A percentile compares a stretch with the other conserved stretches of the same genome.
These are phyloP conservation scores for Lindbergichthys nudifrons DNA, from an alignment of 2,797 vertebrate species.

Conservation along the genomic window DNA sequence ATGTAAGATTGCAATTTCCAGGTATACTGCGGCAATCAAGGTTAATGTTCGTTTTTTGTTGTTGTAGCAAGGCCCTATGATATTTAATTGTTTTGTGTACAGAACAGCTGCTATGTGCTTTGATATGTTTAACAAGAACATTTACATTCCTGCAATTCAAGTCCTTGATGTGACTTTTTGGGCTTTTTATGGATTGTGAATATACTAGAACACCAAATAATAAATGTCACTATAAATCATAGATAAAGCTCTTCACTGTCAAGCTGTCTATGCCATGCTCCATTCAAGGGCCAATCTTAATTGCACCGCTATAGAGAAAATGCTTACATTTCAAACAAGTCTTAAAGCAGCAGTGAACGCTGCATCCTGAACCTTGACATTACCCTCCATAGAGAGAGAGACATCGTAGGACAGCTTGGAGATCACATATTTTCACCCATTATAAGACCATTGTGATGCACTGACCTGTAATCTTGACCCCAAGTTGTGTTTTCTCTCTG, in stretches of 20 bases:
- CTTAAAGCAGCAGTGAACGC: constrained; percentile 29
- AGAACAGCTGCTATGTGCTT: neutral
- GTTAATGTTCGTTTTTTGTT: neutral
- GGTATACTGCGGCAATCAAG: neutral
- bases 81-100: neutral
- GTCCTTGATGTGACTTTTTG: neutral
- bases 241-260: constrained; percentile 23
- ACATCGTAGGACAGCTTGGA: constrained; percentile 10
- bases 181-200: neutral
- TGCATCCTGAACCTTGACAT: constrained; percentile 58
- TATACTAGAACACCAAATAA: neutral
- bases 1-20: constrained; percentile 8
- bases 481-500: constrained; percentile 40
- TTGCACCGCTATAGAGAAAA: constrained; percentile 31
- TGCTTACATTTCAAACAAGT: constrained; percentile 58
- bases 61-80: neutral
- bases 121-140: neutral
- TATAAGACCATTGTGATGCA: constrained; percentile 44
- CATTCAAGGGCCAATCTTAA: constrained; percentile 32
- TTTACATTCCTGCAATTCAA: neutral
- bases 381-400: constrained; percentile 26
- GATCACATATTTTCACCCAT: constrained; percentile 56
- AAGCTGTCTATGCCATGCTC: constrained; percentile 2
- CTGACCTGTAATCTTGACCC: constrained; percentile 70
- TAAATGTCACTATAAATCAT: neutral